Evolutionary conservation across 2,113 vertebrate genomes (phyloP), one percentile per base, ranked within the genome.

Genomic region (Siniperca knerii): DNA sequence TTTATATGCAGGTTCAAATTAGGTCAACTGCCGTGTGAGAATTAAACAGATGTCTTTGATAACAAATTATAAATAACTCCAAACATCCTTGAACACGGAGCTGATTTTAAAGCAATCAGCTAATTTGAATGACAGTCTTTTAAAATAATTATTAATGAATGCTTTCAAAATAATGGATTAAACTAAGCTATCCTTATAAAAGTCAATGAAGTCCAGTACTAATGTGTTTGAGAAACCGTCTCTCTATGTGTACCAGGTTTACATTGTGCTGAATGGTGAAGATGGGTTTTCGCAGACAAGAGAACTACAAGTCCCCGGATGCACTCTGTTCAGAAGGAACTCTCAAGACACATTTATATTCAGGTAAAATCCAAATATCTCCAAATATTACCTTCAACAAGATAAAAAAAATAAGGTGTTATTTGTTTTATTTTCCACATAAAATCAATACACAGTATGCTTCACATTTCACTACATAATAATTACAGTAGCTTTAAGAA

Each of bases 291-390:
- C 97, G 0, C 95, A 95, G 71, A 97, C 96, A 37, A 96, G 89
- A 79, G 96, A 97, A 65, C 94, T 98, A 21, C 89, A 91, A 66
- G 92, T 91, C 62, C 90, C 95, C 61, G 95, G 95, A 70, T 95
- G 88, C 81, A 83, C 82, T 65, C 90, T 97, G 67, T 97, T 97
- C 67, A 92, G 90, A 60, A 94, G 92, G 70, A 97, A 97, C 89
- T 96, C 96, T 83, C 93, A 94, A 62, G 93, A 96, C 33, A 96
- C 95, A 0, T 97, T 98, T 72, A 92, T 98, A 65, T 50, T 98
- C 46, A 97, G 97, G 97, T 98, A 93, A 72, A 69, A 12, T 13
- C 1, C 13, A 73, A 64, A 54, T n/a, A 71, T 21, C 25, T 55
- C 48, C 18, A 37, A 21, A 54, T 54, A 18, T 18, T 18, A 58